Base-by-base conservation (phyloP, 2,888 invertebrate species). In the Hecatera dysodea region DNA sequence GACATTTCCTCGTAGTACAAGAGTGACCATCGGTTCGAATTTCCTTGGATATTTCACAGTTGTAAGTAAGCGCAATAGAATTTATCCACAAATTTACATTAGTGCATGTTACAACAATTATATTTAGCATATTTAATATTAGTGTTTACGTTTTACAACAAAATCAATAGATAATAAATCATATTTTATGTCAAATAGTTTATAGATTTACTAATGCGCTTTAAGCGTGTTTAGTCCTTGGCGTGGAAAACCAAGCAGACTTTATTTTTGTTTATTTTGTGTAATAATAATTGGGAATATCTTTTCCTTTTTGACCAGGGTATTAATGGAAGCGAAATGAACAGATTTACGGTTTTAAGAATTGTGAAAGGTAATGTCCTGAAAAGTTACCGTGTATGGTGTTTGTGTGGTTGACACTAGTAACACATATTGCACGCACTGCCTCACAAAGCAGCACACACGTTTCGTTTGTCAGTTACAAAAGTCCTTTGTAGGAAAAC, bases 401-500 rank as follows among this genome's bases (percentile, higher is more conserved):
- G 48, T n/a, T 61, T 59, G 56, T 12, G 17, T 55, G 52, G 27
- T 61, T 59, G 56, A 64, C 11, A 44, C 22, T 50, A 50, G 60
- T 36, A 46, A 63, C 71, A 64, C 57, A 70, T 63, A 78, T 82
- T 75, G 69, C 70, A 76, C 60, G 66, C 69, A 67, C 52, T 53
- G 63, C 57, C 56, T 72, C 42, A 61, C 72, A 24, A 70, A 46
- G 68, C 72, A 76, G 67, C 64, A 46, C 65, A 61, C 60, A 63
- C 36, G 48, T 70, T 70, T 69, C 59, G 33, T 73, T 44, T 67
- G 69, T 70, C 69, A 72, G 80, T 81, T 75, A 83, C 84, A 83
- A 82, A 85, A 85, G 83, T 78, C 83, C 80, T 85, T 88, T 89
- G 87, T 88, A 83, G 70, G 69, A 83, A 85, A 86, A 86, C 70